Percentiles rank a stretch among this genome's conserved stretches.
Conservation (phyloP, 2,797 vertebrate genomes). For the Protosalanx chinensis region DNA sequence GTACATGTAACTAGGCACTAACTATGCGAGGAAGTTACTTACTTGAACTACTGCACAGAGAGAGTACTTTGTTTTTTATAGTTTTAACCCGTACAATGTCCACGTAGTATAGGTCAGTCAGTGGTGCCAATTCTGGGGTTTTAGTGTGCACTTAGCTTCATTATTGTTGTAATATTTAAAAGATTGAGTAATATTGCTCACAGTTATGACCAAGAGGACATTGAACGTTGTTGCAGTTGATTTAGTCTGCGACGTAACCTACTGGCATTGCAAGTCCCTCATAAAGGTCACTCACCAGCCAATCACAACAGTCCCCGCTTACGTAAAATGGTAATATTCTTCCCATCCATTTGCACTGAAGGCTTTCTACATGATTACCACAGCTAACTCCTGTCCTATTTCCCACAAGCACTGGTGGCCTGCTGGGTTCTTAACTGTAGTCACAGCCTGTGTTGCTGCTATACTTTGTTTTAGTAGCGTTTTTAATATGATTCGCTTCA, state of each 20-base stretch:
- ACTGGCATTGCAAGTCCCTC: background rate
- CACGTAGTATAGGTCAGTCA: conserved; percentile 59
- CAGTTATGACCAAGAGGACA: background rate
- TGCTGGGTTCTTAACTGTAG: conserved; percentile 70
- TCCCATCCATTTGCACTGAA: conserved; percentile 77
- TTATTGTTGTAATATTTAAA: conserved; percentile 1
- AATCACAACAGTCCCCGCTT: conserved; percentile 50
- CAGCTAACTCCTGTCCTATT: conserved; percentile 67
- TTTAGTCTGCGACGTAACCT: background rate
- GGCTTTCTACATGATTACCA: conserved; percentile 48
- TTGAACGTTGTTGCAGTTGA: conserved; percentile 13
- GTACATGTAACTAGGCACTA: conserved; percentile 49
- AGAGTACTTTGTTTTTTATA: conserved; percentile 53
- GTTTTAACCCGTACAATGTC: conserved; percentile 37
- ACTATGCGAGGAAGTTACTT: conserved; percentile 65
- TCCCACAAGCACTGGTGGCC: conserved; percentile 79
- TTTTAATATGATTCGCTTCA: conserved; percentile 52
- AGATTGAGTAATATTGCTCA: conserved; percentile 9
- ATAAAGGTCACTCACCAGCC: conserved; percentile 37
- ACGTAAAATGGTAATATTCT: conserved; percentile 41
- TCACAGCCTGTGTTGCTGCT: conserved; percentile 78
- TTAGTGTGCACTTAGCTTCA: conserved; percentile 29
- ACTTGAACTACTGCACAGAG: conserved; percentile 74
- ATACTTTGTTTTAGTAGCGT: conserved; percentile 57
- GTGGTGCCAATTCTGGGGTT: conserved; percentile 64